Percentiles rank a stretch among this genome's conserved stretches.
phyloP scores from a whole-genome alignment of 2,113 vertebrate species.

The Brienomyrus brachyistius region DNA sequence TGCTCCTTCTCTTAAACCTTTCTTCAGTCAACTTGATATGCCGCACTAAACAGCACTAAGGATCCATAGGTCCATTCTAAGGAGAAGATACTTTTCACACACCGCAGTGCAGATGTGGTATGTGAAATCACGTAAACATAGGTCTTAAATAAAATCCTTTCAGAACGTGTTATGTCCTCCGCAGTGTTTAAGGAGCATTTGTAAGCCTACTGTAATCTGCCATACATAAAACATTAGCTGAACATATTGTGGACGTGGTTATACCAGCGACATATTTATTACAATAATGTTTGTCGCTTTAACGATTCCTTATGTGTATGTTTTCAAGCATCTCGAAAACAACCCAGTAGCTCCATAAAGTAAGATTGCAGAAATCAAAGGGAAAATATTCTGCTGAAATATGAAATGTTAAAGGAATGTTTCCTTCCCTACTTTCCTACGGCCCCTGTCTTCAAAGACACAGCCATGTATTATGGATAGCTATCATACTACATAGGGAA shows the following conservation, averaged over 20 bases:
- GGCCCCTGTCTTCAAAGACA: conserved; percentile 56
- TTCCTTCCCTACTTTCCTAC: conserved; percentile 61
- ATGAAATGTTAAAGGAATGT: conserved; percentile 59
- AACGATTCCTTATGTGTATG: background rate
- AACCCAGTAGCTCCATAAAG: conserved; percentile 55
- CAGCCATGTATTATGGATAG: conserved; percentile 53
- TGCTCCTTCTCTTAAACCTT: background rate
- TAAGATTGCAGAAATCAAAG: conserved; percentile 56
- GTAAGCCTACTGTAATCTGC: background rate
- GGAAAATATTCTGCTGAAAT: conserved; percentile 65
- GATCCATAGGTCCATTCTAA: background rate
- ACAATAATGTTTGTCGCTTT: background rate
- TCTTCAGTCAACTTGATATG: background rate
- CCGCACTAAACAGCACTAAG: background rate
- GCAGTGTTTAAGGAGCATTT: background rate
- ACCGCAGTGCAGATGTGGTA: background rate
- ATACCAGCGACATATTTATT: background rate
- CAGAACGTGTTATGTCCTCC: background rate
- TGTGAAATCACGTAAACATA: background rate
- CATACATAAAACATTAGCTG: background rate
- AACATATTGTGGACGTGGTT: background rate
- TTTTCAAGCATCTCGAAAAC: conserved; percentile 43
- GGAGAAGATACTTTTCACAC: background rate
- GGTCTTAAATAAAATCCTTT: background rate
- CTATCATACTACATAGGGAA: conserved; percentile 39